A percentile compares a stretch with the other conserved stretches of the same genome.
These are phyloP conservation scores for Melanerpes aurifrons DNA, from an alignment of 2,113 vertebrate species.

Conservation along the genomic window DNA sequence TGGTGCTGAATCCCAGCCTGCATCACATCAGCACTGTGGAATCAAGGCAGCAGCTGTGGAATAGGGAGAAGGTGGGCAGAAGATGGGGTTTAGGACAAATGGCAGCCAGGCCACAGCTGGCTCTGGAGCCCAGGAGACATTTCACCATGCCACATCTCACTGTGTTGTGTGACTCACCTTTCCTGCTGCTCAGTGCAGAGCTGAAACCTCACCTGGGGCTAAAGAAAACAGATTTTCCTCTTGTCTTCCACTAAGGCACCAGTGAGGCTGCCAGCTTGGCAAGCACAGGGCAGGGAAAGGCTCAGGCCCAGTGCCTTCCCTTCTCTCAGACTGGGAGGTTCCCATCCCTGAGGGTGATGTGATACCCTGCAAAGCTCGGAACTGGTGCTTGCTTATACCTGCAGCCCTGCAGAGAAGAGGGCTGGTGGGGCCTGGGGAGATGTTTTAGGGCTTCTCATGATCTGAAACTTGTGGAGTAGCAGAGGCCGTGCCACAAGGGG, in stretches of 20 bases:
- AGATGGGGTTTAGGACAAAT: background rate
- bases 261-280: background rate
- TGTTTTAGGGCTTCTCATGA: background rate
- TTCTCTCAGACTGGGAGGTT: rapidly evolving
- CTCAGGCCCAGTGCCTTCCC: background rate
- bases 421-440: background rate
- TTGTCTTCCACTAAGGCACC: background rate
- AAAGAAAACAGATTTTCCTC: background rate
- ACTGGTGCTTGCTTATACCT: background rate
- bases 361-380: rapidly evolving
- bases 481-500: background rate
- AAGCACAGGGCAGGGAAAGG: background rate
- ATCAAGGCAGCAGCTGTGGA: background rate
- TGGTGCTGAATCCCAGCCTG: background rate
- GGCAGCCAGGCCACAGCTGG: rapidly evolving
- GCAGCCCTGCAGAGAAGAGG: background rate
- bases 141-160: background rate
- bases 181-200: rapidly evolving
- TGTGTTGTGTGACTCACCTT: background rate
- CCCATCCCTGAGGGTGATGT: rapidly evolving
- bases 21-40: rapidly evolving
- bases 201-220: background rate
- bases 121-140: background rate
- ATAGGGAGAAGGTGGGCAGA: background rate
- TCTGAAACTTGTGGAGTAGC: background rate